A percentile compares a stretch with the other conserved stretches of the same genome.
phyloP scores from a whole-genome alignment of 2,797 vertebrate genomes.

The Uromys caudimaculatus region DNA sequence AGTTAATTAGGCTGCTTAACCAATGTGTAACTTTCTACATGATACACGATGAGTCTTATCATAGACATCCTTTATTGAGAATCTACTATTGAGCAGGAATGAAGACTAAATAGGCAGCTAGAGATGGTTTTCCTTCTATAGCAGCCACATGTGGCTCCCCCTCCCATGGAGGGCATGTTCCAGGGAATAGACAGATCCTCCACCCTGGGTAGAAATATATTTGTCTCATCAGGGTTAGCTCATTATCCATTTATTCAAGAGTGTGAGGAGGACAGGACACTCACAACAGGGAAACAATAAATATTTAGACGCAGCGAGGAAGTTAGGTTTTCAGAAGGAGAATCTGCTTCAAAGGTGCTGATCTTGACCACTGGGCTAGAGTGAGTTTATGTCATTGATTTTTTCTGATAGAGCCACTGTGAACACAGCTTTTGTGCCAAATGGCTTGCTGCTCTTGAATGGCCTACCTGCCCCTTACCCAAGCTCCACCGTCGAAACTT shows the following conservation, averaged over 20 bases:
- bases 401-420: no score
- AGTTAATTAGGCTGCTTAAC: not conserved
- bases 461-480: not conserved
- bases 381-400: not conserved
- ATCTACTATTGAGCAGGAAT: not conserved
- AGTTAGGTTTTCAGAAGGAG: not conserved
- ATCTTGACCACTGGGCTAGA: not conserved
- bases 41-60: no score
- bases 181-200: rapidly evolving
- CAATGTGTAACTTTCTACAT: not conserved
- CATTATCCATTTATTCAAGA: not conserved
- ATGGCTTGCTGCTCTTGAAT: not conserved
- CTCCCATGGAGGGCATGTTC: rapidly evolving
- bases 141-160: not conserved
- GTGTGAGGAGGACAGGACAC: not conserved
- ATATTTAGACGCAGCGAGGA: not conserved
- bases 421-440: not conserved
- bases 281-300: not conserved
- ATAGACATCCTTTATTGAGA: not conserved
- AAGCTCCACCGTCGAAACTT: not conserved
- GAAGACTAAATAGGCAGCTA: no score
- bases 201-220: not conserved
- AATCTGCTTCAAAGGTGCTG: not conserved
- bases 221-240: not conserved
- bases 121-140: not conserved